A percentile compares a stretch with the other conserved stretches of the same genome.
These are phyloP conservation scores for Erynnis tages DNA, from an alignment of 2,888 invertebrate species.

Conservation along the genomic window DNA sequence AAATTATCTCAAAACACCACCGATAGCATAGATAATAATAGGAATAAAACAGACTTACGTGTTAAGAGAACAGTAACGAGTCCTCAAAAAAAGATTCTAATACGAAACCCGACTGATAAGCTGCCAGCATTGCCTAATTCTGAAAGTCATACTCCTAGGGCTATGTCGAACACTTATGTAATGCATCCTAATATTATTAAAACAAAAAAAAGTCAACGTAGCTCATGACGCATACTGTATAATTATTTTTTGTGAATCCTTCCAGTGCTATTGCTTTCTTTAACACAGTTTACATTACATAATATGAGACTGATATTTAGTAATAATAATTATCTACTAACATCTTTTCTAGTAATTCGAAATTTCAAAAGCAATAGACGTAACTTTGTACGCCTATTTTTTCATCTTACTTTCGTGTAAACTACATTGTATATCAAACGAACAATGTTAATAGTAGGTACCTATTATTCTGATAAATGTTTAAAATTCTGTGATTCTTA, in stretches of 20 bases:
- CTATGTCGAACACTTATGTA: constrained; percentile 87
- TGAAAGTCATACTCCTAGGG: constrained; percentile 78
- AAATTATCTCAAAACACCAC: constrained; percentile 70
- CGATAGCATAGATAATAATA: constrained; percentile 71
- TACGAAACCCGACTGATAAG: constrained; percentile 89
- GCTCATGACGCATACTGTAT: constrained; percentile 58
- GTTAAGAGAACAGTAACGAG: constrained; percentile 86
- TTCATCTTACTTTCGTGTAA: no score
- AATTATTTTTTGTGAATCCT: constrained; percentile 66
- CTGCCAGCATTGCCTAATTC: constrained; percentile 85
- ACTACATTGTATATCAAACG: no score
- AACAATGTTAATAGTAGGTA: no score
- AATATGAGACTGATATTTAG: constrained; percentile 64
- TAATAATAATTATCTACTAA: constrained; percentile 28
- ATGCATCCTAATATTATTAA: constrained; percentile 74
- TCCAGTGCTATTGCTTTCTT: constrained; percentile 73
- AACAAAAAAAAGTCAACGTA: constrained; percentile 69
- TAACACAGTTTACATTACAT: constrained; percentile 43
- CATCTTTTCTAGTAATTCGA: constrained; percentile 31
- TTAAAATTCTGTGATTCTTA: no score
- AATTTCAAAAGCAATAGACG: constrained; percentile 3
- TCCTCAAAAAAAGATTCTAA: constrained; percentile 72
- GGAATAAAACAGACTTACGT: constrained; percentile 73
- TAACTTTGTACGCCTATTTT: no score
- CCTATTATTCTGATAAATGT: no score